These are phyloP conservation scores for Meteorus sp. DNA, from an alignment of 1,140 invertebrate genomes.

Conservation along the genomic window DNA sequence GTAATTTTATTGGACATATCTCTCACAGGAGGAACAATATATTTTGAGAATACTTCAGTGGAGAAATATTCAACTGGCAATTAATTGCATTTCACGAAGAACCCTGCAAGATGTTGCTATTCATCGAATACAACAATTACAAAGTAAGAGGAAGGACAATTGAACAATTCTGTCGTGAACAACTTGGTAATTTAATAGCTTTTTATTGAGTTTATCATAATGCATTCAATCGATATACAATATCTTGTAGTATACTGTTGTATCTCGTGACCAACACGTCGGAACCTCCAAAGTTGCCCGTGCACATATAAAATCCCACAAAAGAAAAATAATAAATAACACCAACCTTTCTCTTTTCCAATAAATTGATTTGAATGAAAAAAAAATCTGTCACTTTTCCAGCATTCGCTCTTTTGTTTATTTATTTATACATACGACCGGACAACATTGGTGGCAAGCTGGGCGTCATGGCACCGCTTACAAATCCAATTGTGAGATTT, in stretches of 20 bases:
- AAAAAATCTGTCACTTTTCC: conserved; percentile 2
- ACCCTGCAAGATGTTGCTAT: no score
- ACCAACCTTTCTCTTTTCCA: no score
- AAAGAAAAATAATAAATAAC: no score
- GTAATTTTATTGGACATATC: no score
- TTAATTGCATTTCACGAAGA: no score
- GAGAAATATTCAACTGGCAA: no score
- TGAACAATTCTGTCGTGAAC: no score
- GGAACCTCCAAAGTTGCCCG: conserved; percentile 34
- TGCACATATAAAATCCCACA: no score
- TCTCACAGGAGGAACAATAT: no score
- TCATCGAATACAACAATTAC: no score
- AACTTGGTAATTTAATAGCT: conserved; percentile 52
- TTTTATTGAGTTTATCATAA: conserved; percentile 61
- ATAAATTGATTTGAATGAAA: neutral
- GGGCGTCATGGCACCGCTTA: conserved; percentile 23
- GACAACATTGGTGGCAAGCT: conserved; percentile 16
- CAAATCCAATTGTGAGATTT: conserved; percentile 17
- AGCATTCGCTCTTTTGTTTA: neutral
- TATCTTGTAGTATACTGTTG: conserved; percentile 56
- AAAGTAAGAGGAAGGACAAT: no score
- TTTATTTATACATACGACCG: conserved; percentile 10
- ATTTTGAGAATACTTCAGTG: no score
- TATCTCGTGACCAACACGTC: conserved; percentile 44
- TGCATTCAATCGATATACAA: conserved; percentile 57